phyloP scores from a whole-genome alignment of 2,797 vertebrate genomes.

The Cirrhinus molitorella region DNA sequence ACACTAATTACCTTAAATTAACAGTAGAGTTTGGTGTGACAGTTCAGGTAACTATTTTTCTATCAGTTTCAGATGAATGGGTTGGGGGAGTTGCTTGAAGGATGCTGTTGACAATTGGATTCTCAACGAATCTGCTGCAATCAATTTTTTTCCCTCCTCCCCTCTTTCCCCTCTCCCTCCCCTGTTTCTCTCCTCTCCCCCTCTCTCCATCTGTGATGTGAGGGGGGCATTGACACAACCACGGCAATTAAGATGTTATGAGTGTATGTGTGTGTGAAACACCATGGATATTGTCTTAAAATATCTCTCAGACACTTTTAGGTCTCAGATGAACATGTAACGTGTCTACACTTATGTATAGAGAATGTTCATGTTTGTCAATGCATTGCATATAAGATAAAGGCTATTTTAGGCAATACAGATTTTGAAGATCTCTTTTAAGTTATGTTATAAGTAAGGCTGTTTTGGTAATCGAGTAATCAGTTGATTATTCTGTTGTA shows the following conservation, averaged over 20 bases:
- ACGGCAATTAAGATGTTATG: slow-evolving; percentile 67
- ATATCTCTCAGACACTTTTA: slow-evolving; percentile 33
- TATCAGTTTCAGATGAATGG: slow-evolving; percentile 84
- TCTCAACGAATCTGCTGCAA: slow-evolving; percentile 73
- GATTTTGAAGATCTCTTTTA: background rate
- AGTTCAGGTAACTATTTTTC: slow-evolving; percentile 86
- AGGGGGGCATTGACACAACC: slow-evolving; percentile 56
- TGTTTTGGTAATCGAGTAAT: too few relatives aligned
- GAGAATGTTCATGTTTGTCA: background rate
- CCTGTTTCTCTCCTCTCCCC: slow-evolving; percentile 44
- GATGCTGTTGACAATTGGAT: slow-evolving; percentile 81
- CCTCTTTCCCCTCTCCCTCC: slow-evolving; percentile 38
- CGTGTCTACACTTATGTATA: background rate
- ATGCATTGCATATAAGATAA: background rate
- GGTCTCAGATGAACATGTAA: slow-evolving; percentile 2
- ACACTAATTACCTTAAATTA: slow-evolving; percentile 88
- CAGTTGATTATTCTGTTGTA: too few relatives aligned
- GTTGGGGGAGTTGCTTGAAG: slow-evolving; percentile 76
- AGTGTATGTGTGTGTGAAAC: slow-evolving; percentile 45
- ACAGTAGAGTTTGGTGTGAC: slow-evolving; percentile 87
- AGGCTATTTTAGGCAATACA: background rate
- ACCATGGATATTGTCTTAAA: slow-evolving; percentile 53
- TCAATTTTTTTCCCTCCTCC: slow-evolving; percentile 69
- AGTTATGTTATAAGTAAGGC: too few relatives aligned
- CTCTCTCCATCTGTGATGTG: slow-evolving; percentile 58